Conservation (phyloP, 2,113 vertebrate genomes). For the Megaceryle maxima region DNA sequence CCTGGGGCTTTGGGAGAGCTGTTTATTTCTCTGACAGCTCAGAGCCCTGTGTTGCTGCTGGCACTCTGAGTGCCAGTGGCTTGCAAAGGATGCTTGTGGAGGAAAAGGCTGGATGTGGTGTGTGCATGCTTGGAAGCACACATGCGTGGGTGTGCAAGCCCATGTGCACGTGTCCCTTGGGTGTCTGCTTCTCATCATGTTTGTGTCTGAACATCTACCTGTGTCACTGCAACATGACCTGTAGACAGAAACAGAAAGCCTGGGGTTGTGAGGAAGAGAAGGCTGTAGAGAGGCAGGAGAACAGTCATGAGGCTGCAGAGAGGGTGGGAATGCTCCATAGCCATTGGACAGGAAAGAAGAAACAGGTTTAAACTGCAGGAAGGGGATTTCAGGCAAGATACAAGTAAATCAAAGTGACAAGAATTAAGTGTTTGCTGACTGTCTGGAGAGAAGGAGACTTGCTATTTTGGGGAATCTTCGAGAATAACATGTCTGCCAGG, state of each 20-base stretch:
- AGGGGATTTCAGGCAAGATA: constrained; percentile 20
- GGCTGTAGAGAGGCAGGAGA: not conserved
- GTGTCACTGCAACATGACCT: not conserved
- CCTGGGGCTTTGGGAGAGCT: not conserved
- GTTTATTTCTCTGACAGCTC: not conserved
- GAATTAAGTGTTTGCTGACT: constrained; percentile 54
- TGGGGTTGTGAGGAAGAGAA: not conserved
- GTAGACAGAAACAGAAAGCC: not conserved
- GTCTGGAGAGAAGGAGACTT: not conserved
- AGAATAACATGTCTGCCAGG: not conserved
- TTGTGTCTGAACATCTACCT: not conserved
- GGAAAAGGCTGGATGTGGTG: not conserved
- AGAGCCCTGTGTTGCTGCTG: not conserved
- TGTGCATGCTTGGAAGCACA: not conserved
- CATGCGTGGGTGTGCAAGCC: not conserved
- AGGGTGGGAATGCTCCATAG: not conserved
- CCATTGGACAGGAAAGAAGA: constrained; percentile 25
- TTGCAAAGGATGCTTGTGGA: not conserved
- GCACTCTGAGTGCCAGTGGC: rapidly evolving
- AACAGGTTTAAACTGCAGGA: constrained; percentile 42
- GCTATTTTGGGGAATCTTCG: not conserved
- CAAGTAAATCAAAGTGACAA: constrained; percentile 49
- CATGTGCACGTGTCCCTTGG: rapidly evolving
- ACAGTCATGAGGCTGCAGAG: not conserved
- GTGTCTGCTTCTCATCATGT: not conserved